phyloP scores from a whole-genome alignment of 2,113 vertebrate species.

The Lycaon pictus region DNA sequence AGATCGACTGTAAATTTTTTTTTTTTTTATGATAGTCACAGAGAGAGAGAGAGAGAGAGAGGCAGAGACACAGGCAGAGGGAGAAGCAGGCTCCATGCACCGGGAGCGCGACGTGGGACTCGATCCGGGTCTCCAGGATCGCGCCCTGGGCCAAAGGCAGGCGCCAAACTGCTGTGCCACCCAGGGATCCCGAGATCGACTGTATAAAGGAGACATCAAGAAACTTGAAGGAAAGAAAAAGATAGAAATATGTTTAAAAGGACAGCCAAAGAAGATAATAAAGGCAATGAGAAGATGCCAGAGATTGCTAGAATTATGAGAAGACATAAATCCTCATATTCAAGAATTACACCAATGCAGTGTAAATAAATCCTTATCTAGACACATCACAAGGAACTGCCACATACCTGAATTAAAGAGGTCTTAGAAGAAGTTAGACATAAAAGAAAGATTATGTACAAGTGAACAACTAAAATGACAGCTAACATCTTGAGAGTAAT shows the following conservation, averaged over 20 bases:
- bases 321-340: not conserved
- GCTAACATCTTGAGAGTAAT: not conserved
- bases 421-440: not conserved
- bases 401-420: not conserved
- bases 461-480: not conserved
- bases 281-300: not conserved
- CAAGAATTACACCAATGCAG: not conserved
- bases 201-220: not conserved
- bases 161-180: too few relatives aligned
- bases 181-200: not conserved
- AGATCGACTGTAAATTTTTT: not conserved
- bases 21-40: too few relatives aligned
- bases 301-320: not conserved
- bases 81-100: too few relatives aligned
- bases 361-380: conserved; percentile 13
- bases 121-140: too few relatives aligned
- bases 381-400: not conserved
- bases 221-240: not conserved
- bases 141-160: too few relatives aligned
- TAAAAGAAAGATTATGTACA: conserved; percentile 1
- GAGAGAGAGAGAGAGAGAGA: too few relatives aligned
- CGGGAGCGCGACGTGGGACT: too few relatives aligned
- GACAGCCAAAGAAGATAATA: not conserved
- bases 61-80: too few relatives aligned
- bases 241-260: not conserved